phyloP scores from a whole-genome alignment of 2,113 vertebrate species.

The Aldabrachelys gigantea region DNA sequence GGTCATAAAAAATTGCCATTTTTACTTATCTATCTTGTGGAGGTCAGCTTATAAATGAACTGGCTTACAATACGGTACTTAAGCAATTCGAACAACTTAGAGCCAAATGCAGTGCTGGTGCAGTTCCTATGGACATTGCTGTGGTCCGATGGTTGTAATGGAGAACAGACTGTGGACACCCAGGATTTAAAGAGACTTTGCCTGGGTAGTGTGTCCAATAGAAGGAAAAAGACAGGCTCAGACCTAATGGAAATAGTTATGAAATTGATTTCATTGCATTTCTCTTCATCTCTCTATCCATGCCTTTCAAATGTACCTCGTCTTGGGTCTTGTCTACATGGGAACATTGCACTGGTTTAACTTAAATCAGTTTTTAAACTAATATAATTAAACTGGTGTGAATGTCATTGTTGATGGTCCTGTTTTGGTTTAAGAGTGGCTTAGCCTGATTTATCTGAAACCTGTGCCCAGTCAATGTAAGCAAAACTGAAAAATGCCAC shows the following conservation, averaged over 20 bases:
- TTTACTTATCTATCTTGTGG: too few species aligned
- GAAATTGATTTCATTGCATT: neutral
- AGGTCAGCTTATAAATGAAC: too few species aligned
- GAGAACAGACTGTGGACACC: neutral
- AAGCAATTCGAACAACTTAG: neutral
- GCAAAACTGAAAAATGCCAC: neutral
- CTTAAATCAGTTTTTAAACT: neutral
- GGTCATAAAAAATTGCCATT: too few species aligned
- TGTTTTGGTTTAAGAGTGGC: neutral
- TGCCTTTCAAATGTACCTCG: neutral
- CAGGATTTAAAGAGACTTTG: neutral
- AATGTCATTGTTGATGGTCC: neutral
- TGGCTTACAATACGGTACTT: neutral
- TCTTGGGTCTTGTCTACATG: neutral
- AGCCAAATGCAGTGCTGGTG: neutral
- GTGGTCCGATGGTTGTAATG: neutral
- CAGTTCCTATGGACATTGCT: too few species aligned
- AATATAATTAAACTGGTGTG: neutral
- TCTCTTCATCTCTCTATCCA: neutral
- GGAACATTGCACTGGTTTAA: neutral
- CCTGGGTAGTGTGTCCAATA: neutral
- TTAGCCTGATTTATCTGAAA: neutral
- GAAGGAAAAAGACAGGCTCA: neutral
- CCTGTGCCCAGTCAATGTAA: neutral
- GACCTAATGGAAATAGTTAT: neutral